Evolutionary conservation across 2,888 invertebrate species (phyloP).

Genomic region (Trachelus tabidus): DNA sequence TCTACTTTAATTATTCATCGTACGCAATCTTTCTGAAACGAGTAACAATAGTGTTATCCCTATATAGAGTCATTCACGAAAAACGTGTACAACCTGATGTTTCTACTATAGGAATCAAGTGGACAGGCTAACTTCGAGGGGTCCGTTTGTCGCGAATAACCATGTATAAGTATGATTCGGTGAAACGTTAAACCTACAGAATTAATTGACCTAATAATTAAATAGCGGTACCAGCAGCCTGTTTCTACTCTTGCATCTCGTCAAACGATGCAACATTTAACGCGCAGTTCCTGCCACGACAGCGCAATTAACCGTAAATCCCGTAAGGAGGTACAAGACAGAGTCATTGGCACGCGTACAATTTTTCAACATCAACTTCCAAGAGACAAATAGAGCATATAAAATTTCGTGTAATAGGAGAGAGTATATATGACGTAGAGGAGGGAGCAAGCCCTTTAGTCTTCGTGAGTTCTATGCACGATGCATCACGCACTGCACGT

Average conservation of each 20-base stretch:
- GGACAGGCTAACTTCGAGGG: no score
- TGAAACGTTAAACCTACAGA: background rate
- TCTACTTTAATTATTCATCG: no score
- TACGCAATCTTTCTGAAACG: no score
- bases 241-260: background rate
- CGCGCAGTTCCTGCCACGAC: background rate
- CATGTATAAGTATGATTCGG: background rate
- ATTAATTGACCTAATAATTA: background rate
- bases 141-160: no score
- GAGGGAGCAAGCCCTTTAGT: conserved; percentile 54
- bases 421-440: conserved; percentile 61
- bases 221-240: background rate
- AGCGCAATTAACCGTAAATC: background rate
- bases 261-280: background rate
- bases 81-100: no score
- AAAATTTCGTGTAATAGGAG: conserved; percentile 41
- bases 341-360: background rate
- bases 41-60: no score
- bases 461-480: conserved; percentile 51
- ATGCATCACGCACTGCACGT: conserved; percentile 58
- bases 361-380: conserved; percentile 6
- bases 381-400: conserved; percentile 32
- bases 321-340: background rate
- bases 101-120: no score
- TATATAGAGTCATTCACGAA: no score